Evolutionary conservation across 2,888 invertebrate genomes (phyloP), one percentile per base, ranked within the genome.

Genomic region (Tridacna gigas): DNA sequence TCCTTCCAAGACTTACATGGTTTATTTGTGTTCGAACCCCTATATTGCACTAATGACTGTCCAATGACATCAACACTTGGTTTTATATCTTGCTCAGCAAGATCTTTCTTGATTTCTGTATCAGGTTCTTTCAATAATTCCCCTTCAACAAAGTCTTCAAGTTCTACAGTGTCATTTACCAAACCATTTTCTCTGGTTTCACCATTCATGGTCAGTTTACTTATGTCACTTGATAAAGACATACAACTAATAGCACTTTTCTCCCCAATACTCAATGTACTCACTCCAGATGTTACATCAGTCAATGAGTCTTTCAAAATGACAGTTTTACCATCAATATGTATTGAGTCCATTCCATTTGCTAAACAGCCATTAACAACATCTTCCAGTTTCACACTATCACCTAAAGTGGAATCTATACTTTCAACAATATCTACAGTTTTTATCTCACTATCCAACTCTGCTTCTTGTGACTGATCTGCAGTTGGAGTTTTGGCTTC

Each of bases 231-330:
- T 20, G 83, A 67, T 13, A 80, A n/a, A 37, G 77, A 77, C 25
- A 66, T 74, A 71, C 71, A 71, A 37, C 51, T 71, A 1, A 51
- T 71, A 60, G 71, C 69, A 25, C 80, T 80, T 28, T 77, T 74
- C 20, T 83, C 79, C 13, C 79, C 80, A 47, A 83, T 65, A 74
- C 80, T 85, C 0, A 84, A 60, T 0, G 84, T 78, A 48, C 80
- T 84, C 7, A 84, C 65, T 56, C 80, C 78, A 4, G 80, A 80
- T 28, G 80, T 84, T 18, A 84, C 61, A 37, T 84, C 84, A 56
- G 60, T 65, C 28, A 71, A 22, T n/a, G 45, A 22, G 22, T 75
- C 60, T 67, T 22, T 74, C 22, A 47, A 25, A 22, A 15, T 13
- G 20, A 75, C 71, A 28, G 26, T 15, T 15, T 56, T 26, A n/a